Evolutionary conservation across 2,113 vertebrate genomes (phyloP).

Genomic region (Amphiprion ocellaris): DNA sequence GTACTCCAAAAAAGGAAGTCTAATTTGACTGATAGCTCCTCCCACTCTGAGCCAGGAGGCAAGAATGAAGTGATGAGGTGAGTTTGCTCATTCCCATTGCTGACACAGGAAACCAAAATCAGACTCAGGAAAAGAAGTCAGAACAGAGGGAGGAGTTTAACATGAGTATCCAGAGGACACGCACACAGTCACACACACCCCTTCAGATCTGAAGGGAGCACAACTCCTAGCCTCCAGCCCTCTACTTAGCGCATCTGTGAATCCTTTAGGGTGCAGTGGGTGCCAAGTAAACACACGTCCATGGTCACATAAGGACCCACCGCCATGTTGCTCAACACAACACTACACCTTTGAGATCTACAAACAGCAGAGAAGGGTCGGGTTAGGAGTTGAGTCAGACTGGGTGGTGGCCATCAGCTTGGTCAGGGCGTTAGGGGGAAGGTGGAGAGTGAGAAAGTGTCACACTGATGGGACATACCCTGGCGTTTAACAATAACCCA

Average conservation of each 20-base stretch:
- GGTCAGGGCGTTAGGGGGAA: conserved; percentile 46
- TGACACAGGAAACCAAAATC: conserved; percentile 38
- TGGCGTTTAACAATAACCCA: conserved; percentile 81
- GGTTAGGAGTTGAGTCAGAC: conserved; percentile 58
- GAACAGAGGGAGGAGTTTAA: conserved; percentile 39
- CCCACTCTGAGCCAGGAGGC: conserved; percentile 44
- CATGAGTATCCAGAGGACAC: conserved; percentile 41
- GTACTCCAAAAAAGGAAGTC: conserved; percentile 34
- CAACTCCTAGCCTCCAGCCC: conserved; percentile 57
- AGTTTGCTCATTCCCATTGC: conserved; percentile 61
- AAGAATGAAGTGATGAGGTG: conserved; percentile 67
- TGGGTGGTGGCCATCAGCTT: conserved; percentile 53
- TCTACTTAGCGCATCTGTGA: conserved; percentile 52
- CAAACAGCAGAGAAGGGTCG: conserved; percentile 38
- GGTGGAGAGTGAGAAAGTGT: conserved; percentile 41
- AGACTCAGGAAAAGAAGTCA: conserved; percentile 22
- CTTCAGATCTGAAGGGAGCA: conserved; percentile 58
- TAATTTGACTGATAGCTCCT: conserved; percentile 41
- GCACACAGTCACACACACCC: conserved; percentile 31
- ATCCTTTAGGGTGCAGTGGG: conserved; percentile 36
- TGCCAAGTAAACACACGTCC: conserved; percentile 30
- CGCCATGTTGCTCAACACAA: conserved; percentile 35
- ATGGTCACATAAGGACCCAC: conserved; percentile 5
- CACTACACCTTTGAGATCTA: conserved; percentile 33
- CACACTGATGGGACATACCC: conserved; percentile 77